Conservation (phyloP, 2,113 vertebrate species). For the Herpailurus yagouaroundi region DNA sequence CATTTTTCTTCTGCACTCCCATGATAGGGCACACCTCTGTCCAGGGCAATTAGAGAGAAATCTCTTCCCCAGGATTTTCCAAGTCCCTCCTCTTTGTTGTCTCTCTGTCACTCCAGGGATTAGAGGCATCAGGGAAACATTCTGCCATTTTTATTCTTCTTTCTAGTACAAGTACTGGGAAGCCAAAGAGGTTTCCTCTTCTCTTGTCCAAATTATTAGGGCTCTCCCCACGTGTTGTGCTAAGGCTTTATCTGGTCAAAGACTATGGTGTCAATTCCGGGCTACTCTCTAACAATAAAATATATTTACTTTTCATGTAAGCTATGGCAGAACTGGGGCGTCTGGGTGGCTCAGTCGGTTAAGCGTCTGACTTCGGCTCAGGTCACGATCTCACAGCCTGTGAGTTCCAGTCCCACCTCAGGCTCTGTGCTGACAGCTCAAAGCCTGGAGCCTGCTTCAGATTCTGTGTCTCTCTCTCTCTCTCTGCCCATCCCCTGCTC, state of each 20-base stretch:
- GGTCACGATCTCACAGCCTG: no score
- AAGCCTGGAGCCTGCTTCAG: no score
- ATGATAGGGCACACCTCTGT: accelerated
- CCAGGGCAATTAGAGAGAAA: no score
- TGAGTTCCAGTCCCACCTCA: no score
- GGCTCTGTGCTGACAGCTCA: no score
- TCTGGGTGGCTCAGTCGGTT: no score
- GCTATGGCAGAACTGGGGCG: not conserved
- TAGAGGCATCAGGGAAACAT: not conserved
- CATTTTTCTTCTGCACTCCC: not conserved
- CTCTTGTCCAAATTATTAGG: not conserved
- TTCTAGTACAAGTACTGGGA: not conserved
- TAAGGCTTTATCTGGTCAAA: not conserved
- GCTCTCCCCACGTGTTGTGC: not conserved
- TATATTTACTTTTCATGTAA: not conserved
- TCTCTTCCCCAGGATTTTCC: accelerated
- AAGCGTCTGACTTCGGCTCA: no score
- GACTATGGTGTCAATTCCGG: not conserved
- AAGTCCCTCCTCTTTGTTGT: not conserved
- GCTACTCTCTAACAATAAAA: not conserved
- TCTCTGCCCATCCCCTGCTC: no score
- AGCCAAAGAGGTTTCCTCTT: not conserved
- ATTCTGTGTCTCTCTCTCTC: no score
- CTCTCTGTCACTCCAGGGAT: not conserved
- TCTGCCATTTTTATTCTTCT: not conserved